Conservation (phyloP, 2,797 vertebrate genomes). For the Uromys caudimaculatus region DNA sequence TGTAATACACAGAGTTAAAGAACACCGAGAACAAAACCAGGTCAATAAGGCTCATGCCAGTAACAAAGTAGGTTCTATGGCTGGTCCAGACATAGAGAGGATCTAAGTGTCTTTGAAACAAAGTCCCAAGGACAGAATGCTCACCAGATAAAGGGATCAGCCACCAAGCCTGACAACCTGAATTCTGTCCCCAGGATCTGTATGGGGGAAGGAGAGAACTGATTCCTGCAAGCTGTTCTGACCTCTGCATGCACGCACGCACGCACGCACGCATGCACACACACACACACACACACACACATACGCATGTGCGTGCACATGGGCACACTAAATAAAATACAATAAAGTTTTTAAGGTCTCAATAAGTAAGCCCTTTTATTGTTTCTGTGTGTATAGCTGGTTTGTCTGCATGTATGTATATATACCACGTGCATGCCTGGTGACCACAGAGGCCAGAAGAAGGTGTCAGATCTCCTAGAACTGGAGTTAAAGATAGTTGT, state of each 20-base stretch:
- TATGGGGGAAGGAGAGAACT: not conserved
- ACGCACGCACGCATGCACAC: no score
- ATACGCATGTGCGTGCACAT: not conserved
- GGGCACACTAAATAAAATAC: not conserved
- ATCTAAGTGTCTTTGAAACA: not conserved
- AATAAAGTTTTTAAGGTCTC: not conserved
- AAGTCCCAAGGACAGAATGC: not conserved
- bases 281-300: not conserved
- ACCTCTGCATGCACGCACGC: not conserved
- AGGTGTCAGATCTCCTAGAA: not conserved
- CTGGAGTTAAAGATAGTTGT: not conserved
- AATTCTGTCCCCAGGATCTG: not conserved
- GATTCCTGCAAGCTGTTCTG: not conserved
- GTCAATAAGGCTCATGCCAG: not conserved
- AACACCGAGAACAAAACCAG: not conserved
- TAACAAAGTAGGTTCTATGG: not conserved
- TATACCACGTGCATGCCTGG: not conserved
- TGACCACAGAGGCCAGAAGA: not conserved
- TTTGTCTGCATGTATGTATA: not conserved
- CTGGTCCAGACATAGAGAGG: not conserved
- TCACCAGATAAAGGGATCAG: not conserved
- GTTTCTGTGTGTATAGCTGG: not conserved
- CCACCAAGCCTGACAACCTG: not conserved
- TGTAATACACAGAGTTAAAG: not conserved
- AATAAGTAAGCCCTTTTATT: not conserved